Percentiles rank a stretch among this genome's conserved stretches.
Conservation (phyloP, 92 coral and sea anemone genomes). For the Porites rus region DNA sequence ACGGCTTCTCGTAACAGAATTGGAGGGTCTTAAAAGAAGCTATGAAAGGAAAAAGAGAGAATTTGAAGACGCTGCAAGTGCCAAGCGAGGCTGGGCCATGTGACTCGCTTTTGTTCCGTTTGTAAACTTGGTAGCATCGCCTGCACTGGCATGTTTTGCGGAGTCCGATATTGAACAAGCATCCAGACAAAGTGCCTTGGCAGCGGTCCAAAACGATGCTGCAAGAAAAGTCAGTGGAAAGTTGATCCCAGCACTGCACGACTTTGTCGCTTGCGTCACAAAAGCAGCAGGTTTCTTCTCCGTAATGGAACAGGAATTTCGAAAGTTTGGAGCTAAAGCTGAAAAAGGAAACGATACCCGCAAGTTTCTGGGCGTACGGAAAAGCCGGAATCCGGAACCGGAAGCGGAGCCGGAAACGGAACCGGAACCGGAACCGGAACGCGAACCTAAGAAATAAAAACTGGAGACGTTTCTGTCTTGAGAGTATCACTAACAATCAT, state of each 20-base stretch:
- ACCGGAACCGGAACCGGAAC: no score
- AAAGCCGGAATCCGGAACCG: no score
- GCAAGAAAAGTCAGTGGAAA: conserved; percentile 28
- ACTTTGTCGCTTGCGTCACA: conserved; percentile 55
- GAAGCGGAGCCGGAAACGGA: no score
- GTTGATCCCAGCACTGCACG: conserved; percentile 61
- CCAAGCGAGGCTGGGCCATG: conserved; percentile 49
- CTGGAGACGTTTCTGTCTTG: no score
- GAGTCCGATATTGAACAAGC: conserved; percentile 54
- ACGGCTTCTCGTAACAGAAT: conserved; percentile 41
- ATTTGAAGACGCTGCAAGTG: conserved; percentile 27
- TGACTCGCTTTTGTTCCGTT: conserved; percentile 65
- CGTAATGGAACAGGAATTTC: conserved; percentile 55
- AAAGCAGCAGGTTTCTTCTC: conserved; percentile 72
- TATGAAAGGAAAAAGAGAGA: conserved; percentile 41
- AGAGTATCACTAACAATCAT: no score
- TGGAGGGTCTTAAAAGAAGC: conserved; percentile 28
- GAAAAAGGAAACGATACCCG: conserved; percentile 16
- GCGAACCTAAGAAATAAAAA: no score
- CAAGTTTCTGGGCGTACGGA: background rate
- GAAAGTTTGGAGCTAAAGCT: conserved; percentile 34
- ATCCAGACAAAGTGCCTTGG: conserved; percentile 35
- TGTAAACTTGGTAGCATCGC: conserved; percentile 20
- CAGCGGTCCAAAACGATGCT: conserved; percentile 43
- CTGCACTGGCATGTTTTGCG: conserved; percentile 3